Base-by-base conservation (phyloP, 2,113 vertebrate species). In the Numida meleagris region DNA sequence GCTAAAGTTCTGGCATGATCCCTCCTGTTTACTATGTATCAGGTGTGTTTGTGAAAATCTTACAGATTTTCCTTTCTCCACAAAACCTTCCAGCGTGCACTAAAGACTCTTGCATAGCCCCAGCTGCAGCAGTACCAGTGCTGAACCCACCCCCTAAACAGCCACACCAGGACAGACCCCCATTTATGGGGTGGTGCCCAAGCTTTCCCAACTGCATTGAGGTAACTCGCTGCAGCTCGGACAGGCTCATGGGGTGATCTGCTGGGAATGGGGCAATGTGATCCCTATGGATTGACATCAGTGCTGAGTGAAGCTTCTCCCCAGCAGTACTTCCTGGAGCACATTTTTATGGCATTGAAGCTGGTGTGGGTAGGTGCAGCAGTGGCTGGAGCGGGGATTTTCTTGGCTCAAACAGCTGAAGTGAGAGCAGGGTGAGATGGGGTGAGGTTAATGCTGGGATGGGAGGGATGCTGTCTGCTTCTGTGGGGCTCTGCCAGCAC, bases 1-100 rank as follows among this genome's bases (percentile, higher is more conserved):
- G 50, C 0, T 46, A 68, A 50, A 48, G 38, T 40, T 40, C 12
- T 29, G 36, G 61, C 11, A 38, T 27, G 17, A 15, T 27, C 25
- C 15, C 24, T 19, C 8, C 61, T 38, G 25, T 29, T 62, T 62
- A 6, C 14, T 27, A 3, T 2, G 0, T 4, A 14, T 18, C 62
- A 63, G 34, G 11, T 3, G 50, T n/a, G 25, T 16, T 58, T 74
- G 86, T 29, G 8, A 20, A 84, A 57, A n/a, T 8, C 36, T 70
- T 20, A n/a, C 2, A 12, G 31, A 4, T 19, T 61, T 66, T 57
- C 19, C 21, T 53, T 21, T 68, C 38, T 48, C 43, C 40, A 9
- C 1, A 15, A 15, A 1, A 12, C 40, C 4, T 8, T 33, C 21
- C 17, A 18, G 11, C 27, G 15, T 24, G 25, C 4, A 29, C 0